These are phyloP conservation scores for Heliconius sara DNA, from an alignment of 2,888 invertebrate genomes.

Conservation along the genomic window DNA sequence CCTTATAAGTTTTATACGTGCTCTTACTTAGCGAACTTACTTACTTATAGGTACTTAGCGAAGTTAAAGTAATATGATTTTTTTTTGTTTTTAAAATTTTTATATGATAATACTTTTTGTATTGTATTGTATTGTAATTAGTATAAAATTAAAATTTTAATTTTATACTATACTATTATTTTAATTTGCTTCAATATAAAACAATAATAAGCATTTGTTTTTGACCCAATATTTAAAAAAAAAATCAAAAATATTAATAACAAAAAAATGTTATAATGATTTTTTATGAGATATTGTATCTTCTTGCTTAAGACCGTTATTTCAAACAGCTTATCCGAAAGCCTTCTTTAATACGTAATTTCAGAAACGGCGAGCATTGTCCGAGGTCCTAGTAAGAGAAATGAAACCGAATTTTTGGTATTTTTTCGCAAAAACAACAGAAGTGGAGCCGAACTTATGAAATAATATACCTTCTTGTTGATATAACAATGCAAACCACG, in stretches of 20 bases:
- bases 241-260: no score
- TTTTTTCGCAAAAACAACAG: slow-evolving; percentile 62
- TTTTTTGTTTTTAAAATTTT: background rate
- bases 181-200: no score
- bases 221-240: no score
- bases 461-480: slow-evolving; percentile 48
- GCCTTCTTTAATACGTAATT: slow-evolving; percentile 22
- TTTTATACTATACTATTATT: background rate
- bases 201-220: no score
- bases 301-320: slow-evolving; percentile 18
- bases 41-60: slow-evolving; percentile 8
- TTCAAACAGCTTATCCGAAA: slow-evolving; percentile 21
- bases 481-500: slow-evolving; percentile 45
- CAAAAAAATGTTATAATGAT: no score
- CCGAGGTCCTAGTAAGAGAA: slow-evolving; percentile 30
- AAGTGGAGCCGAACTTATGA: slow-evolving; percentile 63
- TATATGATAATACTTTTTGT: background rate
- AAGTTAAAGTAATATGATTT: slow-evolving; percentile 12
- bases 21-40: slow-evolving; percentile 15
- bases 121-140: background rate
- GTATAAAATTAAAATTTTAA: no score
- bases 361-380: slow-evolving; percentile 26
- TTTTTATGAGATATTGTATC: background rate
- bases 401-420: slow-evolving; percentile 61
- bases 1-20: slow-evolving; percentile 32